These are phyloP conservation scores for Macrotrachela quadricornifera DNA, from an alignment of 1,140 invertebrate species.

Conservation along the genomic window DNA sequence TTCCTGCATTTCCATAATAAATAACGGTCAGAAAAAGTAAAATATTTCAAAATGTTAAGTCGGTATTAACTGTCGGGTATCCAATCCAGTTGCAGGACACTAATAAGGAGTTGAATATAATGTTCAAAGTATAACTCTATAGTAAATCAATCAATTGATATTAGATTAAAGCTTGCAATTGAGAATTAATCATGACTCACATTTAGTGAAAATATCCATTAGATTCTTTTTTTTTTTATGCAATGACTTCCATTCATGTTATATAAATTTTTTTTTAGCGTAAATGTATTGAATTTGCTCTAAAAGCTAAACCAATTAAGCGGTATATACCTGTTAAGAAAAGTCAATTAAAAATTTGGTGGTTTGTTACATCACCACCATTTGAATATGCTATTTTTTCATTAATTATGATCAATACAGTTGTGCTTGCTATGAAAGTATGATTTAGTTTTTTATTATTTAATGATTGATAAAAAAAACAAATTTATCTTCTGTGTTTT, in stretches of 20 bases:
- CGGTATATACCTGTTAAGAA: constrained; percentile 94
- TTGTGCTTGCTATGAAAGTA: constrained; percentile 80
- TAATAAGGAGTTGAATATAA: no score
- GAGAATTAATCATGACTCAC: no score
- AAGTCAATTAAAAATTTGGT: constrained; percentile 99
- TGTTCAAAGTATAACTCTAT: no score
- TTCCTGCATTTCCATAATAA: no score
- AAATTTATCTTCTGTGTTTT: neutral
- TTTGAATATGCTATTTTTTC: constrained; percentile 98
- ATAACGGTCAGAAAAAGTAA: no score
- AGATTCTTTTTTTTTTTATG: no score
- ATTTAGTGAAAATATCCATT: no score
- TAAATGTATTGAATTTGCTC: constrained; percentile 96
- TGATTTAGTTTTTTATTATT: neutral
- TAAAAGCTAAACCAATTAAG: constrained; percentile 87
- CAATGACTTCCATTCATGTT: neutral
- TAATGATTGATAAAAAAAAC: neutral
- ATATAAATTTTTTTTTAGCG: constrained; percentile 20
- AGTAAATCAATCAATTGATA: no score
- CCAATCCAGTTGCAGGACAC: no score
- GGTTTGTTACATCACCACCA: constrained; percentile 94
- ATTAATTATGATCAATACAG: constrained; percentile 89
- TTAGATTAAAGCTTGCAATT: no score
- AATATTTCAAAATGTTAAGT: no score
- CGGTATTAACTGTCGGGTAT: no score